Evolutionary conservation across 2,113 vertebrate genomes (phyloP).

Genomic region (Notarius lentiginosus): DNA sequence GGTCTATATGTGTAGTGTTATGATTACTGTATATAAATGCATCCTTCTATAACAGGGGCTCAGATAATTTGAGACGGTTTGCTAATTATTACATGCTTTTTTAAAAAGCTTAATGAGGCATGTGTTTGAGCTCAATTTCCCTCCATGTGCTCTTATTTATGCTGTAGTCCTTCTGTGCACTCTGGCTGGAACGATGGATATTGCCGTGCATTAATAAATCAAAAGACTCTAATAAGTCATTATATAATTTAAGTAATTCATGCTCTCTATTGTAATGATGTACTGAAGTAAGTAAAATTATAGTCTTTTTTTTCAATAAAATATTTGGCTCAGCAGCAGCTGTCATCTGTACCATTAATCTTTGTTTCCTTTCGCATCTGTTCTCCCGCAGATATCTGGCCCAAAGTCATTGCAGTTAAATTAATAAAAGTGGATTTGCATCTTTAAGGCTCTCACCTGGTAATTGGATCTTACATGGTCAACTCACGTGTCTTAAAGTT

Average conservation of each 20-base stretch:
- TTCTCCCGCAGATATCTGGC: neutral
- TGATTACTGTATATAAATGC: neutral
- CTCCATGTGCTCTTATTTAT: neutral
- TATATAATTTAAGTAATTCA: neutral
- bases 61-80: neutral
- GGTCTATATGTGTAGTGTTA: neutral
- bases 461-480: neutral
- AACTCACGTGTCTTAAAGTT: neutral
- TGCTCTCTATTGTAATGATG: neutral
- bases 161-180: slow-evolving; percentile 1
- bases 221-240: neutral
- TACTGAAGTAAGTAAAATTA: neutral
- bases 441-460: neutral
- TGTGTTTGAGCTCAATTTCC: neutral
- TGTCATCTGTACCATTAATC: slow-evolving; percentile 3
- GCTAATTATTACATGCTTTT: slow-evolving; percentile 8
- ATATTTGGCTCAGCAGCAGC: neutral
- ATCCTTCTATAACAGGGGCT: neutral
- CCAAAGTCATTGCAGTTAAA: neutral
- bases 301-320: neutral
- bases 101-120: neutral
- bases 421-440: too few relatives aligned
- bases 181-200: neutral
- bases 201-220: neutral
- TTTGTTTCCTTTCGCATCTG: neutral